phyloP scores from a whole-genome alignment of 2,888 invertebrate genomes.

The Gastrophysa polygoni region DNA sequence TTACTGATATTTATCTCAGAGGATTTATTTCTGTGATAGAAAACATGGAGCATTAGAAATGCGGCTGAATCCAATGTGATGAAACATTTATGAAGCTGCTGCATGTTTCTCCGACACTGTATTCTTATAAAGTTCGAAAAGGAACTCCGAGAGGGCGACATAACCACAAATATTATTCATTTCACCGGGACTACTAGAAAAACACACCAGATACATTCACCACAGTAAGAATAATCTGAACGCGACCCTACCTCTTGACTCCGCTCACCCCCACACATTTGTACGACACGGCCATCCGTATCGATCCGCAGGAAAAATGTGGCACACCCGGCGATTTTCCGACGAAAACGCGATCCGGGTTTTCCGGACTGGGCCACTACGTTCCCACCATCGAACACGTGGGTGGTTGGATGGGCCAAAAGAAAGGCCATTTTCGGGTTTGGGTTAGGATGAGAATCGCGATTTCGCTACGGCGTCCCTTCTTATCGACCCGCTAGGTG shows the following conservation, averaged over 20 bases:
- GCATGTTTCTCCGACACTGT: no score
- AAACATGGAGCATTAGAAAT: no score
- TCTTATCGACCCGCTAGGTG: conserved; percentile 27
- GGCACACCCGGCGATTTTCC: conserved; percentile 25
- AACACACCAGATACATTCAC: background rate
- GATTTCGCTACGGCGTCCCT: conserved; percentile 14
- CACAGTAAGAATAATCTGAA: background rate
- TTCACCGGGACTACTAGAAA: no score
- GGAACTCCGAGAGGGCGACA: no score
- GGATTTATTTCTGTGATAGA: no score
- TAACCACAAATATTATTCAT: no score
- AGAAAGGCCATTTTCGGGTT: conserved; percentile 14
- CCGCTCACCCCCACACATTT: conserved; percentile 32
- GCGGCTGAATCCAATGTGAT: no score
- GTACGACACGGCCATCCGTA: conserved; percentile 41
- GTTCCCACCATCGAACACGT: background rate
- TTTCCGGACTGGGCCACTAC: conserved; percentile 8
- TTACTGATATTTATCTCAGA: no score
- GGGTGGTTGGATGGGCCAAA: conserved; percentile 8
- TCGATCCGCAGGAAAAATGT: conserved; percentile 40
- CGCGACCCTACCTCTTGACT: conserved; percentile 14
- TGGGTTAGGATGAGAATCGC: conserved; percentile 4
- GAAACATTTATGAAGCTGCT: no score
- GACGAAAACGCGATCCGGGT: conserved; percentile 8
- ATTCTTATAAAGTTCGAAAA: background rate